Evolutionary conservation across 2,888 invertebrate species (phyloP).

Genomic region (Mythimna loreyi): DNA sequence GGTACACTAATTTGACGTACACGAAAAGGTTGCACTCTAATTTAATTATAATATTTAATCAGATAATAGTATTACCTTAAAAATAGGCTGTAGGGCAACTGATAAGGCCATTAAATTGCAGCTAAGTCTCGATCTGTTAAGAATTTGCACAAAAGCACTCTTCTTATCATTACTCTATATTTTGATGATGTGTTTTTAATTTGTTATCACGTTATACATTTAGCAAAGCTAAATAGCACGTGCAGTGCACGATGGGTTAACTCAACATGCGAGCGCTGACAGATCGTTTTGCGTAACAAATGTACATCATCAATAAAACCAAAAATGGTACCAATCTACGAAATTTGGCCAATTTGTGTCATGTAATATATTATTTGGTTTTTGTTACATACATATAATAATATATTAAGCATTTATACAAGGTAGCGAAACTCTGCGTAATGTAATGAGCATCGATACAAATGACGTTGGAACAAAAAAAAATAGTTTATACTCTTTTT

Average conservation of each 20-base stretch:
- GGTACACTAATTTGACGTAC: background rate
- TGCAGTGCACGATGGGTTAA: conserved; percentile 15
- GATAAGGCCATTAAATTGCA: no score
- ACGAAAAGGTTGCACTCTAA: background rate
- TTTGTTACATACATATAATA: no score
- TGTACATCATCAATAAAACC: conserved; percentile 22
- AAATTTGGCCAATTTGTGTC: background rate
- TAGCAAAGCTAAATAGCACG: background rate
- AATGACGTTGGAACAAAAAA: no score
- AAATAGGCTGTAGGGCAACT: background rate
- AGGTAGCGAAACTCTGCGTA: background rate
- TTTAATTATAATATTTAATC: background rate
- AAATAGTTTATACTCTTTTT: no score
- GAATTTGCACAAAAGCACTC: background rate
- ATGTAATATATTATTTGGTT: no score
- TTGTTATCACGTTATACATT: conserved; percentile 2
- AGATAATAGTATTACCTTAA: conserved; percentile 5
- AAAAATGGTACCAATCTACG: conserved; percentile 5
- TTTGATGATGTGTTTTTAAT: background rate
- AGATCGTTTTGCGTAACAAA: conserved; percentile 3
- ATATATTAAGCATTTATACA: no score
- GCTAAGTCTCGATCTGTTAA: background rate
- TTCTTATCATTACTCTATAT: background rate
- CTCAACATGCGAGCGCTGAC: background rate
- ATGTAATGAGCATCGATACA: background rate